Conservation (phyloP, 2,888 invertebrate genomes). For the Syrphus vitripennis region DNA sequence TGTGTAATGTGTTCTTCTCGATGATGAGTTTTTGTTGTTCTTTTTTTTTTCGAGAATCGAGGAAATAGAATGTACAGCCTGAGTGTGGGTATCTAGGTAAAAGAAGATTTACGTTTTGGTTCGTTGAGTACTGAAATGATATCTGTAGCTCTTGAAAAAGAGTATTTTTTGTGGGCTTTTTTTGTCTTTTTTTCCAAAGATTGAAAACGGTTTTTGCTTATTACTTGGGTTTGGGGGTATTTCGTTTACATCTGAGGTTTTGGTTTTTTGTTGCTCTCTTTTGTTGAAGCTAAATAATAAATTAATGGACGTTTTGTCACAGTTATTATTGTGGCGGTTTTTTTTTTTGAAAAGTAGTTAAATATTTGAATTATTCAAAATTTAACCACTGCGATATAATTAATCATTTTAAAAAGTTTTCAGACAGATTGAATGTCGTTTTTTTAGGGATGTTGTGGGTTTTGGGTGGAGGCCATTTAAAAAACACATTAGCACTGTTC, state of each 20-base stretch:
- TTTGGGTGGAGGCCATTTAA: no score
- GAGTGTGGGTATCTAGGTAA: not conserved
- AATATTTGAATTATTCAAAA: not conserved
- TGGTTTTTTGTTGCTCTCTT: not conserved
- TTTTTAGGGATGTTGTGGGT: not conserved
- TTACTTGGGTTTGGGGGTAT: not conserved
- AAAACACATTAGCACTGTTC: no score
- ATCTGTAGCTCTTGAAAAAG: not conserved
- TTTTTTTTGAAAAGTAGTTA: not conserved
- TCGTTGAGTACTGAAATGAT: conserved; percentile 18
- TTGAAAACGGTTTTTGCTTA: not conserved
- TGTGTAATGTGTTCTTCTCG: conserved; percentile 34
- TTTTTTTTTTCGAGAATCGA: conserved; percentile 19
- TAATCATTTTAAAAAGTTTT: not conserved
- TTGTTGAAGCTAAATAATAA: not conserved
- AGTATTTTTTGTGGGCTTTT: not conserved
- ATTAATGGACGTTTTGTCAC: not conserved
- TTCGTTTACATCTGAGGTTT: conserved; percentile 3
- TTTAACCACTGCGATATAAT: not conserved
- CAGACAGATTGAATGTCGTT: not conserved
- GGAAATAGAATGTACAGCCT: conserved; percentile 40
- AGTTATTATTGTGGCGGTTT: not conserved
- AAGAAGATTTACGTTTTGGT: conserved; percentile 1
- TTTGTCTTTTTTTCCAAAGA: not conserved
- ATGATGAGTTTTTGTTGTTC: not conserved